Conservation (phyloP, 1,140 invertebrate genomes). For the Drosophila chauvacae region DNA sequence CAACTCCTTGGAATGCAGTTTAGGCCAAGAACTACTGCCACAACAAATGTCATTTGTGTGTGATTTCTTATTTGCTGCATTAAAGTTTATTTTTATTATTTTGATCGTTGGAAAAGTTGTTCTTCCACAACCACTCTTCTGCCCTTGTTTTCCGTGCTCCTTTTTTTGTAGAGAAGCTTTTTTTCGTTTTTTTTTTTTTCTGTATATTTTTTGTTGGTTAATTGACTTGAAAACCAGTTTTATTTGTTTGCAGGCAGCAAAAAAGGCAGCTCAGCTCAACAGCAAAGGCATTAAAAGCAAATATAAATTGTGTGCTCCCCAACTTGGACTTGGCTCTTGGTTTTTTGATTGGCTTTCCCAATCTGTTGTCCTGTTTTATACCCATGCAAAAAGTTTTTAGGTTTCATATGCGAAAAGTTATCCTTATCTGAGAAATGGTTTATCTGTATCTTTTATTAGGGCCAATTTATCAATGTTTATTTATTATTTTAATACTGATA, state of each 20-base stretch:
- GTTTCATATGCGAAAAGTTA: slow-evolving; percentile 5
- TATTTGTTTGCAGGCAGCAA: slow-evolving; percentile 74
- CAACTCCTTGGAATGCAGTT: neutral
- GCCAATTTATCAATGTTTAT: slow-evolving; percentile 2
- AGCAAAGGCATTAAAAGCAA: slow-evolving; percentile 75
- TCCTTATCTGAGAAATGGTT: neutral
- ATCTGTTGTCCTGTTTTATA: slow-evolving; percentile 23
- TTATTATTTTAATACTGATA: neutral
- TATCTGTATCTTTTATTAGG: neutral
- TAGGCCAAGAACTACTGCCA: neutral
- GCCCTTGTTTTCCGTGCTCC: slow-evolving; percentile 37
- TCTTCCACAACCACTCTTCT: slow-evolving; percentile 22
- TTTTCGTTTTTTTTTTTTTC: slow-evolving; percentile 33
- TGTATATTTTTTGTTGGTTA: slow-evolving; percentile 62
- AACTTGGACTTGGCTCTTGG: slow-evolving; percentile 29
- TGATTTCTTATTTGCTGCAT: slow-evolving; percentile 10
- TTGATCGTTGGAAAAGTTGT: slow-evolving; percentile 45
- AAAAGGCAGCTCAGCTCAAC: slow-evolving; percentile 39
- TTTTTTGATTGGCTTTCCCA: slow-evolving; percentile 16
- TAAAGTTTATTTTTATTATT: slow-evolving; percentile 7
- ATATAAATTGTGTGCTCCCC: slow-evolving; percentile 71
- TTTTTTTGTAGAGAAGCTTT: slow-evolving; percentile 31
- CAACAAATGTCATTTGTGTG: slow-evolving; percentile 4
- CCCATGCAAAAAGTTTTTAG: slow-evolving; percentile 7
- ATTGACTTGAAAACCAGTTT: slow-evolving; percentile 79